Conservation (phyloP, 2,113 vertebrate genomes). For the Psophia crepitans region DNA sequence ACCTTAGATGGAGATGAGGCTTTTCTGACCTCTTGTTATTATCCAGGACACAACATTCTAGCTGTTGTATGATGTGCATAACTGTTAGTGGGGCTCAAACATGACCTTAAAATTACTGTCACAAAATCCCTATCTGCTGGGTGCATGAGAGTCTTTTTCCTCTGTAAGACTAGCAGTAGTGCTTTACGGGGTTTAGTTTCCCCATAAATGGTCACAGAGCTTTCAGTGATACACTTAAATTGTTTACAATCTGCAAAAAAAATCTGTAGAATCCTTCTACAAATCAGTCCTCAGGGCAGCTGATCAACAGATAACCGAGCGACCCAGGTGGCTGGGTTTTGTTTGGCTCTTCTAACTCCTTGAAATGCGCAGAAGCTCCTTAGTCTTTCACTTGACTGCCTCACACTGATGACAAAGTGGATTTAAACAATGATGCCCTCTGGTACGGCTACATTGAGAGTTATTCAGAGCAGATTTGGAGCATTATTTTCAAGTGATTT, state of each 20-base stretch:
- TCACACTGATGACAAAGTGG: neutral
- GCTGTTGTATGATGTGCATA: neutral
- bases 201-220: neutral
- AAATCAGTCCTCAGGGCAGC: neutral
- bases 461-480: neutral
- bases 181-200: neutral
- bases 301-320: neutral
- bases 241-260: neutral
- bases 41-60: neutral
- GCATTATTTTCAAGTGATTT: neutral
- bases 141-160: neutral
- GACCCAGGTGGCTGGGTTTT: fast-evolving
- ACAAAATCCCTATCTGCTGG: neutral
- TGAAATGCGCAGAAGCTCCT: neutral
- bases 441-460: neutral
- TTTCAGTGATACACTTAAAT: neutral
- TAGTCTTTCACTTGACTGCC: neutral
- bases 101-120: neutral
- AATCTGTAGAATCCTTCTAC: neutral
- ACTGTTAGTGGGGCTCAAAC: neutral
- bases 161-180: neutral
- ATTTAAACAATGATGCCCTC: neutral
- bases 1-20: neutral
- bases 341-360: neutral
- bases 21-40: neutral